Conservation (phyloP, 2,888 invertebrate genomes). For the Drosophila aldrichi region DNA sequence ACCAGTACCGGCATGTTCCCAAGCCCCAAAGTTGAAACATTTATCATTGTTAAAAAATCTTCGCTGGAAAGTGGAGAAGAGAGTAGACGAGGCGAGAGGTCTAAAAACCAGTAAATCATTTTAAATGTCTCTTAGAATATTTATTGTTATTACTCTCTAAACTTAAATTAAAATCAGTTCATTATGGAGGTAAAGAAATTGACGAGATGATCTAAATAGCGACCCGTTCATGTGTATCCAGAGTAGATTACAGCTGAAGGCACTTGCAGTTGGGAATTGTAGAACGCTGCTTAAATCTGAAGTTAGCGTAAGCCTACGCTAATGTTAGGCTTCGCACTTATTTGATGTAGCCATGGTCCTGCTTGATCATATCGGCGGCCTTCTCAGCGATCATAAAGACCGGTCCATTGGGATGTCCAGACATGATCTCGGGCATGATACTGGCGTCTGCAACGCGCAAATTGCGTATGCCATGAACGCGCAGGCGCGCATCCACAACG, state of each 20-base stretch:
- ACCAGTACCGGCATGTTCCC: constrained; percentile 6
- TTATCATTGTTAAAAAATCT: background rate
- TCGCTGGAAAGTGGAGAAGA: background rate
- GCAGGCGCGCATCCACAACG: constrained; percentile 88
- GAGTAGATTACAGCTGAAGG: background rate
- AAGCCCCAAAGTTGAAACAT: background rate
- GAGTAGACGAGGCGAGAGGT: too few species aligned
- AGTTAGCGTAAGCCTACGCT: constrained; percentile 16
- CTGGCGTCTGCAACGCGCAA: constrained; percentile 87
- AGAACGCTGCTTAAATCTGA: constrained; percentile 55
- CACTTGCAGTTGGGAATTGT: constrained; percentile 1
- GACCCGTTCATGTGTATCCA: constrained; percentile 15
- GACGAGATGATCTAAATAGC: constrained; percentile 25
- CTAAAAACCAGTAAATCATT: constrained; percentile 3
- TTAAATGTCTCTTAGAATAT: constrained; percentile 45
- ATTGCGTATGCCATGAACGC: constrained; percentile 86
- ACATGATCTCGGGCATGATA: constrained; percentile 86
- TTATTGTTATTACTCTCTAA: constrained; percentile 8
- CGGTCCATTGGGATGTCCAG: constrained; percentile 87
- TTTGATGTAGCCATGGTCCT: constrained; percentile 84
- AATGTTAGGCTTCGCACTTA: constrained; percentile 23
- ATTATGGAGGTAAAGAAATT: constrained; percentile 37
- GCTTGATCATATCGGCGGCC: constrained; percentile 87
- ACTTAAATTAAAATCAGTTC: constrained; percentile 76
- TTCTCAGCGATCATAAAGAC: constrained; percentile 88